Percentiles rank a stretch among this genome's conserved stretches.
These are phyloP conservation scores for Lacerta bilineata DNA, from an alignment of 2,797 vertebrate genomes.

Conservation along the genomic window DNA sequence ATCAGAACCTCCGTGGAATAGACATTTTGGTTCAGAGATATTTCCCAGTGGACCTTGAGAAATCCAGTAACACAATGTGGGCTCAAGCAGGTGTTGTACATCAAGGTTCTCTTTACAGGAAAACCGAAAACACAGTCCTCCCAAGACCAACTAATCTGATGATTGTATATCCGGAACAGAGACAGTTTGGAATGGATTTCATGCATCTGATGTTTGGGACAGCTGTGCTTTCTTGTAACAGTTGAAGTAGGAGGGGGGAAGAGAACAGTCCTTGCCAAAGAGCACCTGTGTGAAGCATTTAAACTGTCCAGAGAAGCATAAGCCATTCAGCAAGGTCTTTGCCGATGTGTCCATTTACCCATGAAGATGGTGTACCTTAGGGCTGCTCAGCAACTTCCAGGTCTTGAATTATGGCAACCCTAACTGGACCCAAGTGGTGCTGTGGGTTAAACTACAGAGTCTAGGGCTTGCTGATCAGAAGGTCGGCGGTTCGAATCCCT, in stretches of 20 bases:
- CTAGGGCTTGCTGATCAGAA: too few relatives aligned
- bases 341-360: not conserved
- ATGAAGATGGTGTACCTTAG: too few relatives aligned
- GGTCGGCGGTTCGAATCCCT: too few relatives aligned
- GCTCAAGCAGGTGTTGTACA: conserved; percentile 15
- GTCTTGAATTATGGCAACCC: not conserved
- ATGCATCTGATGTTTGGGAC: not conserved
- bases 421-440: too few relatives aligned
- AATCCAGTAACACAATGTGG: conserved; percentile 1
- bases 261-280: not conserved
- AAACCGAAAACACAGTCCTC: accelerated
- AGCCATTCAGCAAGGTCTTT: not conserved
- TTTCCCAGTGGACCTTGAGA: not conserved
- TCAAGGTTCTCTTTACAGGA: not conserved
- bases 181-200: conserved; percentile 8
- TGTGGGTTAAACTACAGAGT: too few relatives aligned
- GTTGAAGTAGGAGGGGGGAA: not conserved
- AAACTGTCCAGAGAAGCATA: not conserved
- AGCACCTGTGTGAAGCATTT: not conserved
- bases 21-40: not conserved
- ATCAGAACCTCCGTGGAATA: not conserved
- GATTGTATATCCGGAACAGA: not conserved
- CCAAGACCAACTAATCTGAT: not conserved
- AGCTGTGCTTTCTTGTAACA: conserved; percentile 13
- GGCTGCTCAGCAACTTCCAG: too few relatives aligned